These are phyloP conservation scores for Ariolimax columbianus DNA, from an alignment of 2,888 invertebrate species.

Conservation along the genomic window DNA sequence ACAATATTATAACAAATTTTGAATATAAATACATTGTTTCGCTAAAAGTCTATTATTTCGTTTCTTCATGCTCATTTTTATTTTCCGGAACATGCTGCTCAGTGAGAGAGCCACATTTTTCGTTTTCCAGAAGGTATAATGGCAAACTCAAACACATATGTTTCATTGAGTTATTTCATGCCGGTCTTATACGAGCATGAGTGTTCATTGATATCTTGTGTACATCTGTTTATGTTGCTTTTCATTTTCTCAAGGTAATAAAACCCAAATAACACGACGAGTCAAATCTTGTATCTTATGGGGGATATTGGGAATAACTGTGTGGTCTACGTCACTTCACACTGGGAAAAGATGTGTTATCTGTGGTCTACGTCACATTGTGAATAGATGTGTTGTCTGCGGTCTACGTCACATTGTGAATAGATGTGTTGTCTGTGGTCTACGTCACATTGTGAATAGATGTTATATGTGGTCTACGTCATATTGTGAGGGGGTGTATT, in stretches of 20 bases:
- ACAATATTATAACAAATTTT: constrained; percentile 10
- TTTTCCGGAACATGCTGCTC: constrained; percentile 14
- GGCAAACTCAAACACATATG: constrained; percentile 48
- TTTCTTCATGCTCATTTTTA: not conserved
- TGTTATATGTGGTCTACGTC: no score
- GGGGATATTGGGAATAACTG: no score
- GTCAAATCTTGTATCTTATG: not conserved
- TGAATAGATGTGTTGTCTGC: no score
- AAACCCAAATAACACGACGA: not conserved
- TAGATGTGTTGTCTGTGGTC: no score
- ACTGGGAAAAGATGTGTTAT: no score
- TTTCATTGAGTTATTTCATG: constrained; percentile 50
- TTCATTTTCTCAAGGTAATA: not conserved
- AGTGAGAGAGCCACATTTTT: not conserved
- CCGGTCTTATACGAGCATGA: constrained; percentile 18
- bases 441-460: no score
- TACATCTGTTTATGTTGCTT: constrained; percentile 7
- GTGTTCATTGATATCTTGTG: not conserved
- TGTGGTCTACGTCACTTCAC: no score
- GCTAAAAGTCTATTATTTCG: not conserved
- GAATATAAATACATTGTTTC: not conserved
- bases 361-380: no score
- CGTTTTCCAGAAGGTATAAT: constrained; percentile 3
- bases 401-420: no score
- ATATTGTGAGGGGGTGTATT: no score